These are phyloP conservation scores for Apaloderma vittatum DNA, from an alignment of 2,113 vertebrate genomes.

Conservation along the genomic window DNA sequence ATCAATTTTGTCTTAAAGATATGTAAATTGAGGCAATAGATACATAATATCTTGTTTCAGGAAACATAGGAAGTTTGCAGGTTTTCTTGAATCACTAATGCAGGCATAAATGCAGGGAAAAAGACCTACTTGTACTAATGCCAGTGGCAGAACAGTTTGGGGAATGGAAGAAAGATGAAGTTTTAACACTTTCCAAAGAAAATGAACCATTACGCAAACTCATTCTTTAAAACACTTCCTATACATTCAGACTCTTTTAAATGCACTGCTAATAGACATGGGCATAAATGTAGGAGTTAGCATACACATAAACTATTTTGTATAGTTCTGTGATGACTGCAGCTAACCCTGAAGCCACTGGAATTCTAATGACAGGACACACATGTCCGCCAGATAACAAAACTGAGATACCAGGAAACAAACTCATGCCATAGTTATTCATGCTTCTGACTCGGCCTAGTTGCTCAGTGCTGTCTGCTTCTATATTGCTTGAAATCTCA, in stretches of 20 bases:
- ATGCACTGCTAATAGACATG: background rate
- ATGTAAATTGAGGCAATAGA: background rate
- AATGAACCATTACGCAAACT: background rate
- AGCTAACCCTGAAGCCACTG: slow-evolving; percentile 24
- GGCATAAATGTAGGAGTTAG: background rate
- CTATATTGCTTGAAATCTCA: background rate
- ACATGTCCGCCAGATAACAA: background rate
- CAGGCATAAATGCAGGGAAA: background rate
- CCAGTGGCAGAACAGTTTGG: background rate
- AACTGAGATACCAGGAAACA: background rate
- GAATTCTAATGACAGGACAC: slow-evolving; percentile 16
- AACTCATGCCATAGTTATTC: background rate
- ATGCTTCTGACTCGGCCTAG: background rate
- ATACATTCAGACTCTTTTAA: background rate
- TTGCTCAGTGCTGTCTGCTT: background rate
- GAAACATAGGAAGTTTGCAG: background rate
- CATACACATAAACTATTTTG: background rate
- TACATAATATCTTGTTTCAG: background rate
- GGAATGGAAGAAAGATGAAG: background rate
- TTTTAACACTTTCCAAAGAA: background rate
- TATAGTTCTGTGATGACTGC: background rate
- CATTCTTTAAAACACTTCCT: background rate
- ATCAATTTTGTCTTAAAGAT: background rate
- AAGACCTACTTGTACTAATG: background rate
- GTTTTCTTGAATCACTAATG: background rate